Conservation (phyloP, 1,140 invertebrate species). For the Melanaphis sacchari region DNA sequence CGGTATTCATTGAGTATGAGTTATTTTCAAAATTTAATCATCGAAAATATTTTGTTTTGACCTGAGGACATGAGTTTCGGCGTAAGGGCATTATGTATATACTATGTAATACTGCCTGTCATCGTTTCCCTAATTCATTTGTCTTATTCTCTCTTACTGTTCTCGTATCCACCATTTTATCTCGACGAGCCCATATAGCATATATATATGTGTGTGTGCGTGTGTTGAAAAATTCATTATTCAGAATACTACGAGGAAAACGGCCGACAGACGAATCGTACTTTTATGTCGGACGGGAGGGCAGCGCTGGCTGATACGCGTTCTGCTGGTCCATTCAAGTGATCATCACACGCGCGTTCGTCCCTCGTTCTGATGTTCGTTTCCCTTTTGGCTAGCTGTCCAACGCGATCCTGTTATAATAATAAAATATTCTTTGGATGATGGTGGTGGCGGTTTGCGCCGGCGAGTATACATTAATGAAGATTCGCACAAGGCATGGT, state of each 20-base stretch:
- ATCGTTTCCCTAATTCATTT: not conserved
- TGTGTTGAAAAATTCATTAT: constrained; percentile 6
- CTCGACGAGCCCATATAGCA: too few species aligned
- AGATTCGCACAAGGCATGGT: not conserved
- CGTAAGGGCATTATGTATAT: not conserved
- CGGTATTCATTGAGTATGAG: not conserved
- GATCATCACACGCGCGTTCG: not conserved
- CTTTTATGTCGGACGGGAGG: not conserved
- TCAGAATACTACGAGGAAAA: not conserved
- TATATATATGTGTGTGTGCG: not conserved
- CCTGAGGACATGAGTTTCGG: not conserved
- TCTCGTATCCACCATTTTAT: not conserved
- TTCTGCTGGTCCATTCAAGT: not conserved
- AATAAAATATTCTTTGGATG: not conserved
- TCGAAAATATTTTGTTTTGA: not conserved
- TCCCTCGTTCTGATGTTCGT: not conserved
- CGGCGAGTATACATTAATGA: not conserved
- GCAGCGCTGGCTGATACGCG: not conserved
- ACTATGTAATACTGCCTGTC: not conserved
- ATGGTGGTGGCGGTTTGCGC: not conserved
- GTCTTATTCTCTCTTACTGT: not conserved
- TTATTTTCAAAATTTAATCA: not conserved
- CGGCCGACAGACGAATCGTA: not conserved
- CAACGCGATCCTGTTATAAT: not conserved
- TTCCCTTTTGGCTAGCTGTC: not conserved